Evolutionary conservation across 1,140 invertebrate species (phyloP), one percentile per base, ranked within the genome.

Genomic region (Calycopis cecrops): DNA sequence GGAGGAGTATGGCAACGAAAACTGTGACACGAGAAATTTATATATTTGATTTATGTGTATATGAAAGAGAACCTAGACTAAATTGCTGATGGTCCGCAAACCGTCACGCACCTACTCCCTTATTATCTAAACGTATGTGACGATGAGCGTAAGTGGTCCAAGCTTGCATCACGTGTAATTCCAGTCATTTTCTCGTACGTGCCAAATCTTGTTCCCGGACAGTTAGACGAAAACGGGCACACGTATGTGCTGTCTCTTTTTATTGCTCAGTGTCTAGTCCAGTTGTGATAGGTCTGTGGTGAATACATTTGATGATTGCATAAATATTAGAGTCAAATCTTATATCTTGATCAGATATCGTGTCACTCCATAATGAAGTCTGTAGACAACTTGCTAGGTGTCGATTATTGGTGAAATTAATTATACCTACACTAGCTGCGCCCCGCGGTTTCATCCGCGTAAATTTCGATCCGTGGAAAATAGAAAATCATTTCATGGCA

Each of bases 141-240:
- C 48, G 48, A 9, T 3, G n/a, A 48, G 16, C 10, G 11, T 7
- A 12, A 8, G 16, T 40, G 12, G 12, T 16, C 16, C 40, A 4
- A 44, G 14, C 8, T 44, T 50, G 34, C 34, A 34, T 50, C 28
- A 10, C 48, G 35, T 12, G 48, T 33, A 50, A 50, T 50, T 35
- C 34, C n/a, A 35, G 48, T 35, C 12, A 50, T 35, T 12, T 50
- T 50, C n/a, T 50, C 12, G 48, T 9, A 50, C 48, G 48, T 50
- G 48, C 33, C 10, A 50, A 50, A 50, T 50, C 21, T 9, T 9
- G 33, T 34, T 11, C 40, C 12, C 12, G 9, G 8, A 16, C 28
- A 21, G 28, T 50, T 50, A 35, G 12, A 34, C 34, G 35, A 14
- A 16, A 44, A 35, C 12, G n/a, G 12, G 34, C 34, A 35, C 17